Evolutionary conservation across 1,140 invertebrate genomes (phyloP).

Genomic region (Streblospio benedicti): DNA sequence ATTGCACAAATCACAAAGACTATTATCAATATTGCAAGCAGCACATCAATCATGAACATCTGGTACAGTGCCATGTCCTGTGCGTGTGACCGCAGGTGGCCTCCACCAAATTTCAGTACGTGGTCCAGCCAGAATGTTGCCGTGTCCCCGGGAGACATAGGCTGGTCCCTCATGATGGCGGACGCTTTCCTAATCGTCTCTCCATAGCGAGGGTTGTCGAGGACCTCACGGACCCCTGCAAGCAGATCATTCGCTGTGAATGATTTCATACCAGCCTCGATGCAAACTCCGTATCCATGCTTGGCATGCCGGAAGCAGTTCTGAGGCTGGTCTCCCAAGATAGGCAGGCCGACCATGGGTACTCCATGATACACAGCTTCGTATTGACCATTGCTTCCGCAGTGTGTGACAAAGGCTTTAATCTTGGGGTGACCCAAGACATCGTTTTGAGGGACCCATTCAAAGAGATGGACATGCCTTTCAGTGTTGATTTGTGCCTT

Average conservation of each 20-base stretch:
- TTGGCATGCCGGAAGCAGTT: constrained; percentile 42
- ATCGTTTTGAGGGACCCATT: constrained; percentile 75
- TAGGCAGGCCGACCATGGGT: constrained; percentile 62
- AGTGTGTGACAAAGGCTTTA: constrained; percentile 62
- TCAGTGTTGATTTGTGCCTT: no score
- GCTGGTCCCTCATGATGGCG: constrained; percentile 22
- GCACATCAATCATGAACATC: neutral
- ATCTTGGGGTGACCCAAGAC: constrained; percentile 54
- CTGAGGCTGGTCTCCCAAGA: constrained; percentile 58
- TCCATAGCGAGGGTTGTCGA: constrained; percentile 20
- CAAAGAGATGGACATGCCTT: constrained; percentile 60
- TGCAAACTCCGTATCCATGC: constrained; percentile 33
- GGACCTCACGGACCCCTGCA: constrained; percentile 18
- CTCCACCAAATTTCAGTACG: constrained; percentile 57
- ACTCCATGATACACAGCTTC: constrained; percentile 66
- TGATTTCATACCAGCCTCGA: no score
- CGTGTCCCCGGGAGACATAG: constrained; percentile 19
- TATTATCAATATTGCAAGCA: no score
- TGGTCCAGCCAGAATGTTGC: constrained; percentile 29
- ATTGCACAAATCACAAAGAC: neutral
- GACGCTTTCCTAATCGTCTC: constrained; percentile 24
- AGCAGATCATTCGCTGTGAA: no score
- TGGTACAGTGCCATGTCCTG: constrained; percentile 1
- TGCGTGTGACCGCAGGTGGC: constrained; percentile 89
- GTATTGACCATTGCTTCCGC: constrained; percentile 62